Conservation (phyloP, 1,140 invertebrate genomes). For the Rhagoletis zephyria region DNA sequence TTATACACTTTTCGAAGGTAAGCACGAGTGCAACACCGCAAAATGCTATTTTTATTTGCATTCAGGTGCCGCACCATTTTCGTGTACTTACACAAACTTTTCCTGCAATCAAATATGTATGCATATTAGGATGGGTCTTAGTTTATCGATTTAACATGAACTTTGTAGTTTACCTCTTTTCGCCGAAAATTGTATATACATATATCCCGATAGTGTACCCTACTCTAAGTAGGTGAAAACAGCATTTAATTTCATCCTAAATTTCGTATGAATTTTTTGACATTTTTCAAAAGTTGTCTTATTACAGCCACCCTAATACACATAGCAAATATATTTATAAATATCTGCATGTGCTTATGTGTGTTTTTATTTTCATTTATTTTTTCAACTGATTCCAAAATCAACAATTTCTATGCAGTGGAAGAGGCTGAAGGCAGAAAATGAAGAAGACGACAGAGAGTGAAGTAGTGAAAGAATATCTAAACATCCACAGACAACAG, state of each 20-base stretch:
- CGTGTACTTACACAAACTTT: not conserved
- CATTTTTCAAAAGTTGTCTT: too few species aligned
- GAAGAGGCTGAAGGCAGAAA: not conserved
- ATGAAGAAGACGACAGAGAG: not conserved
- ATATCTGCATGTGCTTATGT: too few species aligned
- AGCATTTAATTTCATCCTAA: too few species aligned
- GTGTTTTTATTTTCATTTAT: not conserved
- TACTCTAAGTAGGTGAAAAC: too few species aligned
- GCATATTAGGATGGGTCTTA: too few species aligned
- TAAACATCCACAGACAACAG: slow-evolving; percentile 44
- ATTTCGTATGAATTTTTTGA: too few species aligned
- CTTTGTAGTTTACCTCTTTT: too few species aligned
- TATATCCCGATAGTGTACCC: too few species aligned
- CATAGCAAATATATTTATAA: too few species aligned
- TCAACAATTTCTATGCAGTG: not conserved
- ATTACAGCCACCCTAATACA: too few species aligned
- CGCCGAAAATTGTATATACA: too few species aligned
- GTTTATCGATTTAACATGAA: too few species aligned
- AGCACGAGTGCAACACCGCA: slow-evolving; percentile 26
- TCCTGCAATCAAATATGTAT: not conserved
- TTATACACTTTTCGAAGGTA: slow-evolving; percentile 33
- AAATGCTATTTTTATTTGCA: slow-evolving; percentile 9
- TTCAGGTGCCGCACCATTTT: not conserved
- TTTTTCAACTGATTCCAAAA: slow-evolving; percentile 31
- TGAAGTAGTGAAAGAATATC: not conserved